phyloP scores from a whole-genome alignment of 2,888 invertebrate species.

The Drosophila mayaguana region DNA sequence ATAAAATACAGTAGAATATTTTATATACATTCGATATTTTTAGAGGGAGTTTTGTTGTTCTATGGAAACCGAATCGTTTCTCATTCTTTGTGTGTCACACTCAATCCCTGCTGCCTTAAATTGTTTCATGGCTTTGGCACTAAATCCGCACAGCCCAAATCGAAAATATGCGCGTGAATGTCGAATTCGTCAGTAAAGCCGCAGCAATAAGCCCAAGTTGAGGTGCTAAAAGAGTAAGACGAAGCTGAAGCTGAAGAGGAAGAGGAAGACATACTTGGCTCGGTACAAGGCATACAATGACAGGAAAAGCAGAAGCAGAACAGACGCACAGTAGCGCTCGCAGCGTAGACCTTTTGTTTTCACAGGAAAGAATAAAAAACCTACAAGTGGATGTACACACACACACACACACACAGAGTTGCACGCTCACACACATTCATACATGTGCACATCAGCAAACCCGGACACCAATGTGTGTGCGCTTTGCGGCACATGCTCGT shows the following conservation, averaged over 20 bases:
- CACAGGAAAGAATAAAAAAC: constrained; percentile 72
- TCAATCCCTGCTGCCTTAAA: constrained; percentile 16
- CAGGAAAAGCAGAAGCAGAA: constrained; percentile 50
- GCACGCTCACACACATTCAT: constrained; percentile 19
- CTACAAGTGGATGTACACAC: constrained; percentile 70
- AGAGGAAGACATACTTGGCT: constrained; percentile 28
- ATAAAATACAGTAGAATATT: neutral
- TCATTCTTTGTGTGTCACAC: constrained; percentile 4
- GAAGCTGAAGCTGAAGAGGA: constrained; percentile 12
- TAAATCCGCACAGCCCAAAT: constrained; percentile 31
- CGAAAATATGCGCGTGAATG: constrained; percentile 35
- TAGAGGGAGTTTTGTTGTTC: neutral
- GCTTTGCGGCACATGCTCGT: constrained; percentile 70
- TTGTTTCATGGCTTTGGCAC: constrained; percentile 26
- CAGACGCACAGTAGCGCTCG: constrained; percentile 61
- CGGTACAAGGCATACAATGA: constrained; percentile 28
- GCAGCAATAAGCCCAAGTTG: constrained; percentile 42
- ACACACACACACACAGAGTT: constrained; percentile 9
- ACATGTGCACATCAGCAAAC: neutral
- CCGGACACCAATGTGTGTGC: constrained; percentile 41
- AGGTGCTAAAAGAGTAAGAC: constrained; percentile 33
- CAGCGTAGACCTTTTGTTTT: constrained; percentile 73
- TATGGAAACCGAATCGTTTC: neutral
- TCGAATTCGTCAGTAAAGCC: constrained; percentile 47
- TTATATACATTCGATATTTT: neutral